phyloP scores from a whole-genome alignment of 2,888 invertebrate species.

The Azorinus chamasolen region DNA sequence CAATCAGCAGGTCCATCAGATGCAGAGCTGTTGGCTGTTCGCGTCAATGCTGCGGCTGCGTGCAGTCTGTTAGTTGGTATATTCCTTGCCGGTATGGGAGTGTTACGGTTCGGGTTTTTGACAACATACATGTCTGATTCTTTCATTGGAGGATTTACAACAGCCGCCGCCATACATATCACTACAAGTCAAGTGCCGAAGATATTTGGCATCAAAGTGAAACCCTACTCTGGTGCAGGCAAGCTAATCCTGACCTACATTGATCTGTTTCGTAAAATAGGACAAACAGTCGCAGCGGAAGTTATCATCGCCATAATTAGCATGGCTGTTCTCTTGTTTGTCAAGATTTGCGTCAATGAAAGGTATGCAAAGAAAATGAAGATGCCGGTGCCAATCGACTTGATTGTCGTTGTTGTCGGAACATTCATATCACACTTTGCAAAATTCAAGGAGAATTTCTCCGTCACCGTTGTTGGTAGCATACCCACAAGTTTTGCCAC shows the following conservation, averaged over 20 bases:
- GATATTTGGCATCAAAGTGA: constrained; percentile 62
- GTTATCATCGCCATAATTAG: constrained; percentile 90
- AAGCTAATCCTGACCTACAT: constrained; percentile 87
- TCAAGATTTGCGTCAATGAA: constrained; percentile 78
- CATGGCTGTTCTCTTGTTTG: constrained; percentile 89
- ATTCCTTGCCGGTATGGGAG: constrained; percentile 66
- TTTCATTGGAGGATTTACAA: constrained; percentile 77
- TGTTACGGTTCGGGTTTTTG: constrained; percentile 71
- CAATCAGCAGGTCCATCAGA: constrained; percentile 23
- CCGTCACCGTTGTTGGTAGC: constrained; percentile 67
- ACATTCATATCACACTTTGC: constrained; percentile 77
- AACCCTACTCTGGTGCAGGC: constrained; percentile 55
- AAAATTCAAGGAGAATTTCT: constrained; percentile 58
- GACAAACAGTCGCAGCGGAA: constrained; percentile 90
- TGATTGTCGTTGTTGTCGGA: constrained; percentile 77
- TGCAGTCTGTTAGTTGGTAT: constrained; percentile 63
- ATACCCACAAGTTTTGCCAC: constrained; percentile 77
- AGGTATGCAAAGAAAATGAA: constrained; percentile 72
- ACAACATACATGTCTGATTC: constrained; percentile 74
- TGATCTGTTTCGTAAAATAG: constrained; percentile 88
- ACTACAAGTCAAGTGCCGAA: constrained; percentile 70
- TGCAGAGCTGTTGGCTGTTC: constrained; percentile 39
- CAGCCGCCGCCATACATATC: constrained; percentile 73
- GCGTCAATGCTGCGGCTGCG: constrained; percentile 48
- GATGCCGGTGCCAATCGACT: constrained; percentile 83